Evolutionary conservation across 2,113 vertebrate species (phyloP).

Genomic region (Cygnus buccinator): DNA sequence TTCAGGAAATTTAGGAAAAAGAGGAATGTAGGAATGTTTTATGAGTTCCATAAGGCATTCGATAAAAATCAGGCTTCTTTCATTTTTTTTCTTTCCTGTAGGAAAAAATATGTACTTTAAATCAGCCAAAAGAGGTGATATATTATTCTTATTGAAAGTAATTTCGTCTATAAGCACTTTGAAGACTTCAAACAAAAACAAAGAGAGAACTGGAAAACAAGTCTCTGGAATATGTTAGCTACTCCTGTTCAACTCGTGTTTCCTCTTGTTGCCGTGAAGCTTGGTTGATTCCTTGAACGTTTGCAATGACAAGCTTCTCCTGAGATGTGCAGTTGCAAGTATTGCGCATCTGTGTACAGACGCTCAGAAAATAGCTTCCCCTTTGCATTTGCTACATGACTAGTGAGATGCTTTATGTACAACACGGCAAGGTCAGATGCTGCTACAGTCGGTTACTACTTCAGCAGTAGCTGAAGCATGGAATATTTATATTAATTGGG

Average conservation of each 20-base stretch:
- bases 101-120: background rate
- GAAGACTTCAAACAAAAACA: conserved; percentile 12
- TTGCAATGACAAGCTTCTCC: conserved; percentile 6
- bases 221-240: background rate
- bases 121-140: background rate
- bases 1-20: background rate
- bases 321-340: background rate
- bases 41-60: background rate
- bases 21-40: background rate
- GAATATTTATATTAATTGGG: conserved; percentile 43
- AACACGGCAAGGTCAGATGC: background rate
- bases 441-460: background rate
- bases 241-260: background rate
- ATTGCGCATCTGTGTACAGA: background rate
- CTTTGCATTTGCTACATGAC: background rate
- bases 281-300: conserved; percentile 25
- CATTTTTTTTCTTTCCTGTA: background rate
- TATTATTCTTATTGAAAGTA: background rate
- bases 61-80: background rate
- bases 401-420: background rate
- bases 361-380: background rate
- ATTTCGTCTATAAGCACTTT: background rate
- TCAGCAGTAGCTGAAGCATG: background rate
- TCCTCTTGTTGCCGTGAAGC: conserved; percentile 27
- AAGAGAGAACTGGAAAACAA: background rate